Evolutionary conservation across 2,113 vertebrate genomes (phyloP).

Genomic region (Pachycephala philippinensis): DNA sequence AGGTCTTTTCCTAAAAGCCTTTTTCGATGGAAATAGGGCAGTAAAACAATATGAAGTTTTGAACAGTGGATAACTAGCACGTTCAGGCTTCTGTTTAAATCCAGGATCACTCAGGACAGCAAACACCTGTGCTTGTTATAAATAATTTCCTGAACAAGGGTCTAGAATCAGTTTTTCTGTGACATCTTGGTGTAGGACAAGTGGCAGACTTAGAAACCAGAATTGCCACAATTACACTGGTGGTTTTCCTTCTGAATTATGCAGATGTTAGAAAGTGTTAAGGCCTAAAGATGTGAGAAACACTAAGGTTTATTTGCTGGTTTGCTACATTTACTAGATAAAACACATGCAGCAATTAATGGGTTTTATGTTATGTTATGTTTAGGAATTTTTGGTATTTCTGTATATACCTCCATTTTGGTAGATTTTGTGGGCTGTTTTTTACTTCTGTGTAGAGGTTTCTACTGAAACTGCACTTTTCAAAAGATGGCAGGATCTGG

Average conservation of each 20-base stretch:
- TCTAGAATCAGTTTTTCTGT: not conserved
- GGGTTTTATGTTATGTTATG: not conserved
- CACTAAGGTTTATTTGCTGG: not conserved
- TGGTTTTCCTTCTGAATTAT: not conserved
- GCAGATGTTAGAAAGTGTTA: not conserved
- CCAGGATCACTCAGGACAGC: not conserved
- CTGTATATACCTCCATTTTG: not conserved
- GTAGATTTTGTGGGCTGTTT: not conserved
- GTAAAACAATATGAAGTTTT: not conserved
- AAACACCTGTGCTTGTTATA: not conserved
- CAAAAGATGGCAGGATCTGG: not conserved
- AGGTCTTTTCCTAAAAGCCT: not conserved
- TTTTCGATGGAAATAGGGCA: not conserved
- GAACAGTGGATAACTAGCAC: not conserved
- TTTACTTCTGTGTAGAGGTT: not conserved
- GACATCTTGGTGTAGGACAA: not conserved
- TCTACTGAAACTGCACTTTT: not conserved
- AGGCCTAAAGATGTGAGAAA: not conserved
- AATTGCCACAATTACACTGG: not conserved
- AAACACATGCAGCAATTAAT: not conserved
- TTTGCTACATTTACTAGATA: not conserved
- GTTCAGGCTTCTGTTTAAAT: not conserved
- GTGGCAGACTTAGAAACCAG: not conserved
- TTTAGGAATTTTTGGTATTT: not conserved
- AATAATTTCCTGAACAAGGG: not conserved